Conservation (phyloP, 2,113 vertebrate genomes). For the Megaleporinus macrocephalus region DNA sequence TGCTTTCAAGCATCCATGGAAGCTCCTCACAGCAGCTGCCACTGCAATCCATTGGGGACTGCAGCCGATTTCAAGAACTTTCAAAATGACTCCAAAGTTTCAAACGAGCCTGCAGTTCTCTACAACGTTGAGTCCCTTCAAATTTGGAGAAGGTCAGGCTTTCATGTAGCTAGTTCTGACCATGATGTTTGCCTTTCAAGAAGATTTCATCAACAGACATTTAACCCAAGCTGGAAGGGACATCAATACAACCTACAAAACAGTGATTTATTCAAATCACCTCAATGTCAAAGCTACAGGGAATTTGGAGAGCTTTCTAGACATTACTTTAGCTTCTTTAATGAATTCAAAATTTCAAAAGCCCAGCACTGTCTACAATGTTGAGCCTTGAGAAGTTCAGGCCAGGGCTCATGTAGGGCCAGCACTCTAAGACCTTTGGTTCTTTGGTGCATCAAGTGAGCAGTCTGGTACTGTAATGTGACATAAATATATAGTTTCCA, state of each 20-base stretch:
- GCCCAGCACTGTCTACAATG: too few relatives aligned
- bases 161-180: neutral
- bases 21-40: constrained; percentile 32
- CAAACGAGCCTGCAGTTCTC: constrained; percentile 30
- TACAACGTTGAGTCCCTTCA: constrained; percentile 21
- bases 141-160: constrained; percentile 11
- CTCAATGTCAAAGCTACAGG: neutral
- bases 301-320: neutral
- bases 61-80: constrained; percentile 19
- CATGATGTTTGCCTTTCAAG: neutral
- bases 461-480: too few relatives aligned
- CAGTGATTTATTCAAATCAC: too few relatives aligned
- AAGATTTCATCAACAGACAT: neutral
- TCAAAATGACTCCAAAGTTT: constrained; percentile 36
- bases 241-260: too few relatives aligned
- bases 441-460: too few relatives aligned
- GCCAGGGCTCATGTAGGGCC: too few relatives aligned
- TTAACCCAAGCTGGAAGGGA: neutral
- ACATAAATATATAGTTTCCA: too few relatives aligned
- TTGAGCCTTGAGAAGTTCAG: too few relatives aligned
- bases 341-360: too few relatives aligned
- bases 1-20: constrained; percentile 17
- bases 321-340: too few relatives aligned
- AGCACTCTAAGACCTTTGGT: too few relatives aligned
- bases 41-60: constrained; percentile 33